Percentiles rank a stretch among this genome's conserved stretches.
These are phyloP conservation scores for Onthophagus taurus DNA, from an alignment of 1,140 invertebrate species.

Conservation along the genomic window DNA sequence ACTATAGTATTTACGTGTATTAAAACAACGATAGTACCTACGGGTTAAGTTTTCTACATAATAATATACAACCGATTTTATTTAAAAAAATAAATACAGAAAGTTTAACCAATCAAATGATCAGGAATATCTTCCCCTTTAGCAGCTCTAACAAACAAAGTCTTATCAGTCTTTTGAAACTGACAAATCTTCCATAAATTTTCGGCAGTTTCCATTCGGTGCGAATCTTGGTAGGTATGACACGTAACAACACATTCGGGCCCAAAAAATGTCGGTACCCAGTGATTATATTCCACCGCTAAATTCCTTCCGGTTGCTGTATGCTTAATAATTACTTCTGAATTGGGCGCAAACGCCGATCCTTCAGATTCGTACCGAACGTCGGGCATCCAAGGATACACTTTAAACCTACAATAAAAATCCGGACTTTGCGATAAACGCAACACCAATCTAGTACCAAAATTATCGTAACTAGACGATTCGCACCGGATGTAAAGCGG, in stretches of 20 bases:
- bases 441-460: constrained; percentile 15
- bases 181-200: constrained; percentile 29
- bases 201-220: constrained; percentile 31
- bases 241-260: constrained; percentile 28
- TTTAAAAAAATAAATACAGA: no score
- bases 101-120: constrained; percentile 20
- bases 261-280: constrained; percentile 33
- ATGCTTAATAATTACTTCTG: constrained; percentile 30
- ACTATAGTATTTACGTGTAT: no score
- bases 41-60: no score
- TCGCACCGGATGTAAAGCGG: constrained; percentile 33
- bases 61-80: no score
- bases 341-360: constrained; percentile 22
- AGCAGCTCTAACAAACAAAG: constrained; percentile 23
- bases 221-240: constrained; percentile 28
- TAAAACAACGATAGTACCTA: no score
- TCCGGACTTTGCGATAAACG: constrained; percentile 25
- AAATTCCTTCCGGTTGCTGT: constrained; percentile 31
- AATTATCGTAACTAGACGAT: constrained; percentile 22
- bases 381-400: constrained; percentile 24
- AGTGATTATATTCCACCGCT: constrained; percentile 21
- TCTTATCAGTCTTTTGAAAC: constrained; percentile 19
- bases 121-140: constrained; percentile 27
- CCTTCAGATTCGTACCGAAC: constrained; percentile 26
- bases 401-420: constrained; percentile 32